Percentiles rank a stretch among this genome's conserved stretches.
Conservation (phyloP, 2,888 invertebrate genomes). For the Hecatera dysodea region DNA sequence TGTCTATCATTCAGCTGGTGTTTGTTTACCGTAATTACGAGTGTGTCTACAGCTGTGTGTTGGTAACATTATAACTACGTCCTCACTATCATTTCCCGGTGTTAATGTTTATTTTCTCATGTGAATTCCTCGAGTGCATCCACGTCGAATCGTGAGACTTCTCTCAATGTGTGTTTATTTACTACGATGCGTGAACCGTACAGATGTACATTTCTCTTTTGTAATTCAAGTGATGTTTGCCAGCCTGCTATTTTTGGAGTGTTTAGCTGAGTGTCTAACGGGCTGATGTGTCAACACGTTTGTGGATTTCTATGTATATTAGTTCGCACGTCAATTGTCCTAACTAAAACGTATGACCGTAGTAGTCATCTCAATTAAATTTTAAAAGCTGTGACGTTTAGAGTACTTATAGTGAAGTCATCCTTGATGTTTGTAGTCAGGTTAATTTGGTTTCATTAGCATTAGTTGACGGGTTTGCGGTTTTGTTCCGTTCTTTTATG, state of each 20-base stretch:
- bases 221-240: conserved; percentile 75
- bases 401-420: conserved; percentile 68
- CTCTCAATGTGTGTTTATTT: conserved; percentile 73
- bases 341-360: conserved; percentile 47
- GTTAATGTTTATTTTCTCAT: conserved; percentile 78
- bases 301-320: conserved; percentile 61
- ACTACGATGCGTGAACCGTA: conserved; percentile 55
- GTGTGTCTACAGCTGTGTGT: conserved; percentile 52
- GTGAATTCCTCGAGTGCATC: conserved; percentile 77
- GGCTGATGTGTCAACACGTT: conserved; percentile 76
- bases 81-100: conserved; percentile 70
- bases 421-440: conserved; percentile 75
- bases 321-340: conserved; percentile 55
- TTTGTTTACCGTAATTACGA: conserved; percentile 59
- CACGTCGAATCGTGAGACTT: conserved; percentile 59
- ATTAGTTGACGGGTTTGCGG: conserved; percentile 78
- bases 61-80: conserved; percentile 58
- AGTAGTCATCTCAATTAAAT: conserved; percentile 49
- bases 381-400: conserved; percentile 52
- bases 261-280: conserved; percentile 72
- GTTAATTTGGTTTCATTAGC: conserved; percentile 82
- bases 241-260: conserved; percentile 80
- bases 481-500: conserved; percentile 82
- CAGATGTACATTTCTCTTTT: conserved; percentile 70
- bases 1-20: conserved; percentile 37